These are phyloP conservation scores for Hyphantria cunea DNA, from an alignment of 1,140 invertebrate species.

Conservation along the genomic window DNA sequence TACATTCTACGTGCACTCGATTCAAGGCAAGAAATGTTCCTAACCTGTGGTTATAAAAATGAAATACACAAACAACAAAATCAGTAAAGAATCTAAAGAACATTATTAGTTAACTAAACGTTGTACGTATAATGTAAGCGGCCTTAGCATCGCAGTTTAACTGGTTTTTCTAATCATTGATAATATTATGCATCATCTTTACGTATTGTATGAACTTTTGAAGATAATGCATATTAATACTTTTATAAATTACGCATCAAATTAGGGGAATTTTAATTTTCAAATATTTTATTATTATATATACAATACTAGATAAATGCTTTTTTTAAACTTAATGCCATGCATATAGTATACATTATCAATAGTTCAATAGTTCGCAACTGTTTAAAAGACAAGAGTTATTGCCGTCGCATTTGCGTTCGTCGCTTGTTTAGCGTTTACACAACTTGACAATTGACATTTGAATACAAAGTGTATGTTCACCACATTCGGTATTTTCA, in stretches of 20 bases:
- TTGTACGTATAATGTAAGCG: too few species aligned
- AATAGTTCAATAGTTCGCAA: constrained; percentile 17
- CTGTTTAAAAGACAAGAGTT: constrained; percentile 3
- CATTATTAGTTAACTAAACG: too few species aligned
- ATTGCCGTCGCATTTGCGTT: not conserved
- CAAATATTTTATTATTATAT: not conserved
- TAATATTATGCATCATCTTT: too few species aligned
- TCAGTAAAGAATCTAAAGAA: too few species aligned
- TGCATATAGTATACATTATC: too few species aligned
- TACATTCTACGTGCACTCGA: too few species aligned
- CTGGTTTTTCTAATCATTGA: too few species aligned
- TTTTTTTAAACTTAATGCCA: constrained; percentile 41
- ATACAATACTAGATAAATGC: constrained; percentile 38
- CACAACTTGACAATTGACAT: constrained; percentile 9
- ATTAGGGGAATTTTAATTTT: not conserved
- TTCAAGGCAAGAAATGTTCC: not conserved
- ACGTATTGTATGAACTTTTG: too few species aligned
- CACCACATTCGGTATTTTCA: too few species aligned
- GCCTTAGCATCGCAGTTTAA: too few species aligned
- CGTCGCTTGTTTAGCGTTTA: not conserved
- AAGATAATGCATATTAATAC: too few species aligned
- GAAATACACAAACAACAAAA: not conserved
- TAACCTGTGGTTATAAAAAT: not conserved
- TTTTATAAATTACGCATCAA: too few species aligned
- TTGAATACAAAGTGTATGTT: constrained; percentile 15